phyloP scores from a whole-genome alignment of 2,113 vertebrate genomes.

The Cheilinus undulatus region DNA sequence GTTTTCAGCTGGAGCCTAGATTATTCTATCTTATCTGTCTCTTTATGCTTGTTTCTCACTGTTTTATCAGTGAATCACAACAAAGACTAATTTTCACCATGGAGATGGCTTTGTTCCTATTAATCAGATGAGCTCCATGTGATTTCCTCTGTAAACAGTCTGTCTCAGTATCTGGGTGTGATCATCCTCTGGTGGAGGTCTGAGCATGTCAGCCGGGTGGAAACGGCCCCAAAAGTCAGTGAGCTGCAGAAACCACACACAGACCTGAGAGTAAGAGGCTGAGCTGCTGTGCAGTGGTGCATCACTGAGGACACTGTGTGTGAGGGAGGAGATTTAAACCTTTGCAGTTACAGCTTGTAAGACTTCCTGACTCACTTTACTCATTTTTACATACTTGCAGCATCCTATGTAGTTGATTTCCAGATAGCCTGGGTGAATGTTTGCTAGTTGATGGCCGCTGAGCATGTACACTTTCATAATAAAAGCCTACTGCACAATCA shows the following conservation, averaged over 20 bases:
- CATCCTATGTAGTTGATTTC: too few relatives aligned
- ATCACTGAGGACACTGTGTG: neutral
- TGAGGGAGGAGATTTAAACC: neutral
- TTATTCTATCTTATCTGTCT: neutral
- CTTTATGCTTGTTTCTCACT: neutral
- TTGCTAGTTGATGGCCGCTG: too few relatives aligned
- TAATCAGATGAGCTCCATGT: neutral
- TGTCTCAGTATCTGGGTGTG: neutral
- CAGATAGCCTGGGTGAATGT: too few relatives aligned
- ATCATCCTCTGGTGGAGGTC: neutral
- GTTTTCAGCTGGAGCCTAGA: conserved; percentile 19
- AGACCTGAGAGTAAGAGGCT: conserved; percentile 16
- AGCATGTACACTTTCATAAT: too few relatives aligned
- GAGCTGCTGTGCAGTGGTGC: conserved; percentile 28
- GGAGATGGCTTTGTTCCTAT: neutral
- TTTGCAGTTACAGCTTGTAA: too few relatives aligned
- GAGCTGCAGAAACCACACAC: conserved; percentile 28
- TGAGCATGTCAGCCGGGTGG: conserved; percentile 7
- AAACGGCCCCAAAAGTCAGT: conserved; percentile 43
- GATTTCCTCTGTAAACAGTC: neutral
- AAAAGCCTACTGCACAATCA: too few relatives aligned
- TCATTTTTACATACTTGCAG: too few relatives aligned
- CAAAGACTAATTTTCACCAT: neutral
- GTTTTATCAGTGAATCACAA: neutral
- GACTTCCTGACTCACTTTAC: too few relatives aligned